Base-by-base conservation (phyloP, 2,888 invertebrate species). In the Neuroscelio doddi region DNA sequence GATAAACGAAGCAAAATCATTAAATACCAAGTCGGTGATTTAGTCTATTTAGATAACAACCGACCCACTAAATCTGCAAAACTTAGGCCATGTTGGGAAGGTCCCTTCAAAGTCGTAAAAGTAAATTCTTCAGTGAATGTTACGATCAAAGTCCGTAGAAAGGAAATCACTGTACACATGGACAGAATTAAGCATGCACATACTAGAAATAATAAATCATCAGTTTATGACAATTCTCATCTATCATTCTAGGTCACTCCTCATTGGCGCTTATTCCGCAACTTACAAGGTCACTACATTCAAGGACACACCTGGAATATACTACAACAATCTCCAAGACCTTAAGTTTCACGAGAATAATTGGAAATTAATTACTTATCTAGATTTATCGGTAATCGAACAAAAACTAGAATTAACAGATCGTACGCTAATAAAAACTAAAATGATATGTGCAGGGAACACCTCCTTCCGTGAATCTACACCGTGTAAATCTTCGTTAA, bases 21-120 rank as follows among this genome's bases (percentile, higher is more conserved):
- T 7, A 17, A 61, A 39, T 70, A 59, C 38, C 55, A 71, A 32
- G 49, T 59, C 3, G 57, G 62, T 4, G 69, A 73, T 45, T 46
- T 62, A 15, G 58, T 71, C 10, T 64, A 44, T 8, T 17, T 71
- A 5, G 3, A 15, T 7, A 27, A 49, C 1, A 29, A 38, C 5
- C 49, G 15, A 17, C 34, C 39, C 1, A 5, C 16, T 9, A 38
- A 10, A 27, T 27, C 24, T 5, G 10, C 27, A 1, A 50, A 50
- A 30, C 16, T 50, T 7, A 3, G 24, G 26, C 29, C 49, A 1
- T n/a, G 24, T 14, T 49, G 49, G 38, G 36, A 49, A 27, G 49
- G 38, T 7, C 49, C 49, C 2, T 49, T 38, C 15, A 12, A 38
- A 49, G 26, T 50, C 7, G 7, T 50, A 29, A 7, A 50, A 50